A percentile compares a stretch with the other conserved stretches of the same genome.
phyloP scores from a whole-genome alignment of 2,797 vertebrate species.

The Mastacembelus armatus region DNA sequence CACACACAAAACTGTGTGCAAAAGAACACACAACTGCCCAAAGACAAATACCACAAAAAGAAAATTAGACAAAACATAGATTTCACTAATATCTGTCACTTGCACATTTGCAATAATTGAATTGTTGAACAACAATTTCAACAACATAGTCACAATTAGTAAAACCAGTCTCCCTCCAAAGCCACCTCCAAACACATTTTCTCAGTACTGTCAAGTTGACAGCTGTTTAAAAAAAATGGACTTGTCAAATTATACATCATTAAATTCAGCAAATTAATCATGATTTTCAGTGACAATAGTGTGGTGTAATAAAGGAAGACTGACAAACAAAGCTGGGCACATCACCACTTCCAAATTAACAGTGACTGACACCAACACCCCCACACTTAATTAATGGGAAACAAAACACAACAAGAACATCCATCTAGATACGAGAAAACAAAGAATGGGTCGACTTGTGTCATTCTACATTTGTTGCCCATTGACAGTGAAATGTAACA shows the following conservation, averaged over 20 bases:
- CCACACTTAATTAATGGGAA: conserved; percentile 78
- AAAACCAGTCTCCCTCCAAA: conserved; percentile 31
- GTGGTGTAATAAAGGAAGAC: conserved; percentile 74
- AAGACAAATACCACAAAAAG: neutral
- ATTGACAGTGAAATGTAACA: conserved; percentile 74
- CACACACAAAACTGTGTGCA: neutral
- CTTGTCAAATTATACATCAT: conserved; percentile 73
- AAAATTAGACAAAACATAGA: neutral
- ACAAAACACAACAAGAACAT: conserved; percentile 79
- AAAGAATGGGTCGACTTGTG: conserved; percentile 70
- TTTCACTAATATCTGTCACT: conserved; percentile 18
- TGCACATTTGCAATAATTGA: conserved; percentile 41
- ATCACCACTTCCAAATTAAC: conserved; percentile 77
- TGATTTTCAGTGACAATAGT: conserved; percentile 77
- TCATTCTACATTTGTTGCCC: conserved; percentile 65
- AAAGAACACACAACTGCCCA: neutral
- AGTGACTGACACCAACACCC: conserved; percentile 78
- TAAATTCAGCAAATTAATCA: conserved; percentile 80
- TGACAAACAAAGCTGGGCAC: conserved; percentile 73
- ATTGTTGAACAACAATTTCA: conserved; percentile 35
- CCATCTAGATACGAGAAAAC: conserved; percentile 73
- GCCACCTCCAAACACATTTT: conserved; percentile 52
- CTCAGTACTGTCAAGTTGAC: conserved; percentile 61
- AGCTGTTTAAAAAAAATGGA: conserved; percentile 58
- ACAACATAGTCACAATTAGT: conserved; percentile 54